Conservation (phyloP, 2,888 invertebrate species). For the Cantharis rufa region DNA sequence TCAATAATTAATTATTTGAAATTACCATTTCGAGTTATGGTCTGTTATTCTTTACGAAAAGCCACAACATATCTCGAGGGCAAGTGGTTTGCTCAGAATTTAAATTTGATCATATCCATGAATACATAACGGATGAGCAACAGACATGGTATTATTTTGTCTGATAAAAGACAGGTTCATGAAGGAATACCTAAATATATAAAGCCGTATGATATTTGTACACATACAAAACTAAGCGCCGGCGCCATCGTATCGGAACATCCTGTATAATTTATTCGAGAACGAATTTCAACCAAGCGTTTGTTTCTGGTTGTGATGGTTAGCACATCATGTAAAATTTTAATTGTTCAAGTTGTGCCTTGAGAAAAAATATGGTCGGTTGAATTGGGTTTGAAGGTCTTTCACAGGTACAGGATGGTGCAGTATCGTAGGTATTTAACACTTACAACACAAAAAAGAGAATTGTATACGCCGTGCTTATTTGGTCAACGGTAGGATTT, state of each 20-base stretch:
- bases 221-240: not conserved
- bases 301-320: not conserved
- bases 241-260: not conserved
- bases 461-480: not conserved
- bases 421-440: not conserved
- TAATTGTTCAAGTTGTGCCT: not conserved
- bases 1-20: no score
- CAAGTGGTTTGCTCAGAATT: no score
- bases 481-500: not conserved
- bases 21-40: no score
- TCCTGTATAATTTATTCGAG: not conserved
- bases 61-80: no score
- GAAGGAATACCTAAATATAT: no score
- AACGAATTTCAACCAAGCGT: not conserved
- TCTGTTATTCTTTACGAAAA: no score
- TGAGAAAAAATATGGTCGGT: not conserved
- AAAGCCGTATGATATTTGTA: no score
- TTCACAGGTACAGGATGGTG: not conserved
- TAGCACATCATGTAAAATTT: not conserved
- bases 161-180: not conserved
- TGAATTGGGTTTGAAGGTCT: not conserved
- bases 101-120: no score
- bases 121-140: no score
- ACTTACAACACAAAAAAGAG: not conserved
- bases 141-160: not conserved